phyloP scores from a whole-genome alignment of 2,797 vertebrate species.

The Tinamus major region DNA sequence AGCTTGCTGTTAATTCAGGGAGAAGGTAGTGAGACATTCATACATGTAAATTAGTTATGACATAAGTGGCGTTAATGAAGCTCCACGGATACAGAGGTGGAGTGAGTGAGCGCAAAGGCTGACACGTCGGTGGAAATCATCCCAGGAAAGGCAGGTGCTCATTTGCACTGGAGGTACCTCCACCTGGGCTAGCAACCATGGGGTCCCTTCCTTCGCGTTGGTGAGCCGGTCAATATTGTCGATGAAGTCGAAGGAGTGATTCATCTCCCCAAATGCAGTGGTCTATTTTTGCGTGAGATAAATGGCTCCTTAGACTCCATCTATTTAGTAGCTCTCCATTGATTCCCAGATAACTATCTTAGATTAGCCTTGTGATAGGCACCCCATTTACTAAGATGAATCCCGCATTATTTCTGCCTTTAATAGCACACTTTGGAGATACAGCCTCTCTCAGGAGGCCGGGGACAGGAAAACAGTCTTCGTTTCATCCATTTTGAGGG shows the following conservation, averaged over 20 bases:
- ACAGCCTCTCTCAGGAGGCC: neutral
- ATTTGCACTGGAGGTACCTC: neutral
- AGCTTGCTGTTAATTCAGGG: neutral
- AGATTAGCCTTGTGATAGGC: neutral
- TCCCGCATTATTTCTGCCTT: neutral
- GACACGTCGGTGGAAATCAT: neutral
- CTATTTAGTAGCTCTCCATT: neutral
- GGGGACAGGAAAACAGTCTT: constrained; percentile 8
- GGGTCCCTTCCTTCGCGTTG: neutral
- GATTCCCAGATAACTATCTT: neutral
- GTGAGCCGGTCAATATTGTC: neutral
- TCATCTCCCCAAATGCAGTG: neutral
- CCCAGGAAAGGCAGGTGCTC: neutral
- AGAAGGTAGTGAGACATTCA: neutral
- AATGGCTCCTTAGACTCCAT: neutral
- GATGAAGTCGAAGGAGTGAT: neutral
- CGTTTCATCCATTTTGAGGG: constrained; percentile 21
- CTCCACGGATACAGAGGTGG: neutral
- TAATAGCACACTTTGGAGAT: constrained; percentile 22
- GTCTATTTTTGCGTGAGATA: neutral
- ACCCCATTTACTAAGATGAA: neutral
- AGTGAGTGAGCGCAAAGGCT: neutral
- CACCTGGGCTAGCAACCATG: neutral
- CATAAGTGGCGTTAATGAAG: neutral
- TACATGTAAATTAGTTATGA: neutral